Base-by-base conservation (phyloP, 2,113 vertebrate species). In the Callipepla californica region DNA sequence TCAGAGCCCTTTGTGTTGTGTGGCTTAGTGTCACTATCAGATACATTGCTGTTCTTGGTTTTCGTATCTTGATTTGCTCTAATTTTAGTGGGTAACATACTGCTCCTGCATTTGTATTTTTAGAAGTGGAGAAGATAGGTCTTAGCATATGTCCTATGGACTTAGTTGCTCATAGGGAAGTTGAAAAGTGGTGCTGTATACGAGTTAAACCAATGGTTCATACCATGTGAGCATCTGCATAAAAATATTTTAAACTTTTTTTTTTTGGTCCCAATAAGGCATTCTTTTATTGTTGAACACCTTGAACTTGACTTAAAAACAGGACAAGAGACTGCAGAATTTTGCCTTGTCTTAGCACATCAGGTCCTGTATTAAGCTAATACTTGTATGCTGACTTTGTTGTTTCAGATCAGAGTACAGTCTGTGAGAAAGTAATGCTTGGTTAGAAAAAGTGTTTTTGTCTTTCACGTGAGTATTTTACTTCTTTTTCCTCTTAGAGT, bases 401-500 rank as follows among this genome's bases (percentile, higher is more conserved):
- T 82, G 11, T 55, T 87, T 86, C 22, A 77, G 63, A 42, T 7
- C 9, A 32, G 74, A 85, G 8, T 34, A 76, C 36, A 4, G 28
- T 23, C 15, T 13, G 78, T 75, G 36, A 17, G 32, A 68, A 66
- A 63, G 22, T 7, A 48, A 13, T 40, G 3, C 40, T 87, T 69
- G 10, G 83, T 85, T 68, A 85, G 48, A 25, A 48, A 67, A 76
- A 68, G 9, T 5, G 7, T 14, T 80, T 85, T 78, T 50, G 9
- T 72, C 10, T 68, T 66, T 44, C 69, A 13, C 4, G 38, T 83
- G 93, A 62, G 25, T 15, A 4, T 59, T 57, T 5, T 57, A 15
- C 8, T 67, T 28, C 65, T 87, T 47, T 51, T 73, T 47, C 61
- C 75, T 42, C 83, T 55, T 26, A 98, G 98, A 98, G 44, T 97